Evolutionary conservation across 2,888 invertebrate species (phyloP).

Genomic region (Campoplex nolae): DNA sequence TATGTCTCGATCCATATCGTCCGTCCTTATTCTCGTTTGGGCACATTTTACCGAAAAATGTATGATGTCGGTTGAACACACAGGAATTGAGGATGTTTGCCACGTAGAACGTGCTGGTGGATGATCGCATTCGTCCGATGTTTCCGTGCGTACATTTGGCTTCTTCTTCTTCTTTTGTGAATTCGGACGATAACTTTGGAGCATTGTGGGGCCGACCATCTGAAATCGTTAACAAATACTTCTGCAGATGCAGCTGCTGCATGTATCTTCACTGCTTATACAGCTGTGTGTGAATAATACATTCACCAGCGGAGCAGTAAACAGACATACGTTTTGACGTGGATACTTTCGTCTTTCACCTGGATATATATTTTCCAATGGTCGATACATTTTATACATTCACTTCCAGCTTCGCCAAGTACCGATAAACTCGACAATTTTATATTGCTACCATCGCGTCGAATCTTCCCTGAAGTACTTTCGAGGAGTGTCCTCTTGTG

Average conservation of each 20-base stretch:
- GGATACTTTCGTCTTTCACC: slow-evolving; percentile 53
- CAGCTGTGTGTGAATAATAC: slow-evolving; percentile 11
- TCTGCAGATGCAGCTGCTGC: background rate
- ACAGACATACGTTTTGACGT: slow-evolving; percentile 20
- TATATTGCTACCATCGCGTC: slow-evolving; percentile 68
- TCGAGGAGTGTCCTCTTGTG: slow-evolving; percentile 45
- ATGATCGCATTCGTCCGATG: slow-evolving; percentile 29
- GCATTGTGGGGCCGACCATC: slow-evolving; percentile 36
- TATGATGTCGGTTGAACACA: slow-evolving; percentile 21
- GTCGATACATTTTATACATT: slow-evolving; percentile 75
- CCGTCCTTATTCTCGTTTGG: slow-evolving; percentile 13
- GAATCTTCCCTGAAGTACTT: slow-evolving; percentile 59
- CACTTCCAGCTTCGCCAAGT: slow-evolving; percentile 74
- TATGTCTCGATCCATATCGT: slow-evolving; percentile 4
- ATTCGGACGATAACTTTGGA: slow-evolving; percentile 22
- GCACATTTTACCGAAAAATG: slow-evolving; percentile 38
- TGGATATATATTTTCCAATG: slow-evolving; percentile 64
- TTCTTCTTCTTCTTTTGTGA: slow-evolving; percentile 27
- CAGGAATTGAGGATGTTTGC: background rate
- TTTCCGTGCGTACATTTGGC: slow-evolving; percentile 24
- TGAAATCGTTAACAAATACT: slow-evolving; percentile 21
- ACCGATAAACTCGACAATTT: slow-evolving; percentile 75
- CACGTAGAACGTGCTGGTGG: slow-evolving; percentile 15
- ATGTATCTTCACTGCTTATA: background rate
- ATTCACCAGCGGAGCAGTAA: background rate